Evolutionary conservation across 2,797 vertebrate genomes (phyloP), one percentile per base, ranked within the genome.

Genomic region (Neostethus bicornis): DNA sequence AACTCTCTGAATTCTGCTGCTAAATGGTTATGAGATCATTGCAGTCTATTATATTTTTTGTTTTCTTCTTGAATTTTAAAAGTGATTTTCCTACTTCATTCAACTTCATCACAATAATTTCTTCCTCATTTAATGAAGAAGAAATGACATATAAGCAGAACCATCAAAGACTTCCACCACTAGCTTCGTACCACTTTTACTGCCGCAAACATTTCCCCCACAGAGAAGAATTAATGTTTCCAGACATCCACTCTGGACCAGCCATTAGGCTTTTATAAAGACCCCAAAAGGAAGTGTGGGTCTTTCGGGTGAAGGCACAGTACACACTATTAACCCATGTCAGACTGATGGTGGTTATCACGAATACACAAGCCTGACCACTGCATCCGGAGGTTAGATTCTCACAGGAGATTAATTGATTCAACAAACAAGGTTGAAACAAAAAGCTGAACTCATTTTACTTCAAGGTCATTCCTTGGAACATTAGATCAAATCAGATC

Each of bases 321-420:
- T 59, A 75, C 68, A 87, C 75, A 85, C 80, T 49, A 86, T 88
- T 90, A 90, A 87, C 86, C 84, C 75, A 51, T 13, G 34, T 77
- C 64, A 38, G 51, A 39, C 53, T 23, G 59, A 44, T 26, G 42
- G 61, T 13, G 51, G 69, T 75, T 63, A 68, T 65, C 66, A 45
- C 37, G n/a, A 28, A 12, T 34, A 47, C 37, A 54, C 51, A 24
- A 25, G 34, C 48, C 52, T 7, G 56, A 49, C 35, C 57, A 16
- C 21, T 66, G 37, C 42, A 41, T 75, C 39, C 37, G 0, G 44
- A 55, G 73, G 72, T 84, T 53, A 73, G 46, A 26, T 59, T 45
- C 68, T 63, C 73, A 66, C 51, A 61, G 66, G 79, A 81, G 31
- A 49, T 44, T 7, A 59, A 1, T 19, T 64, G 66, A 84, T 80